Evolutionary conservation across 2,113 vertebrate species (phyloP).

Genomic region (Grammomys dolichurus): DNA sequence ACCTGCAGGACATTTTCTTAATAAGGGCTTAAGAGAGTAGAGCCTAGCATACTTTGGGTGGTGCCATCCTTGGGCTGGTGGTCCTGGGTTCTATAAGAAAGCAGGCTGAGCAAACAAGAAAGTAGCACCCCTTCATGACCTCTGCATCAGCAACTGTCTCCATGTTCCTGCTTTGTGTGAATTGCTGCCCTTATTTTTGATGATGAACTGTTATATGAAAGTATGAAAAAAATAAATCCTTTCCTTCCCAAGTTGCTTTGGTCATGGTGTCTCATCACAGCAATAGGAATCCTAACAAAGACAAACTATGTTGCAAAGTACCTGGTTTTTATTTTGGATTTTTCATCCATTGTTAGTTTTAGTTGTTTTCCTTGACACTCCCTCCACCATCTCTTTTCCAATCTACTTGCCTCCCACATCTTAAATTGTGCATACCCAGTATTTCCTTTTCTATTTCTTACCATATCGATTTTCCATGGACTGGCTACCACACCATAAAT

Average conservation of each 20-base stretch:
- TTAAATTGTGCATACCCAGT: not conserved
- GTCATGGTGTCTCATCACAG: not conserved
- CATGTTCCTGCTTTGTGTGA: not conserved
- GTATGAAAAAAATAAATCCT: not conserved
- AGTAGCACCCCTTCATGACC: not conserved
- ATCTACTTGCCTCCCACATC: not conserved
- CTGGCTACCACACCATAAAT: not conserved
- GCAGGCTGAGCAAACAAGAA: not conserved
- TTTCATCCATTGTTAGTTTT: not conserved
- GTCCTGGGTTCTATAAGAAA: not conserved
- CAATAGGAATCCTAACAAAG: not conserved
- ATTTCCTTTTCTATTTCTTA: not conserved
- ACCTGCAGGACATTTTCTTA: not conserved
- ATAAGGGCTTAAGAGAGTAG: not conserved
- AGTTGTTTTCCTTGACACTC: not conserved
- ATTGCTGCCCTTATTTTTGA: not conserved
- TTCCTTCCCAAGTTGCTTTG: not conserved
- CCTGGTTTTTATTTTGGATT: not conserved
- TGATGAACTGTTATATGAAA: not conserved
- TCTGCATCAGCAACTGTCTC: too few relatives aligned
- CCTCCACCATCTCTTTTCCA: not conserved
- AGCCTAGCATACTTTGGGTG: too few relatives aligned
- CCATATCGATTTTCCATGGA: not conserved
- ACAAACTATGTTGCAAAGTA: too few relatives aligned
- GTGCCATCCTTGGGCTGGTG: not conserved